Evolutionary conservation across 2,888 invertebrate genomes (phyloP).

Genomic region (Azorinus chamasolen): DNA sequence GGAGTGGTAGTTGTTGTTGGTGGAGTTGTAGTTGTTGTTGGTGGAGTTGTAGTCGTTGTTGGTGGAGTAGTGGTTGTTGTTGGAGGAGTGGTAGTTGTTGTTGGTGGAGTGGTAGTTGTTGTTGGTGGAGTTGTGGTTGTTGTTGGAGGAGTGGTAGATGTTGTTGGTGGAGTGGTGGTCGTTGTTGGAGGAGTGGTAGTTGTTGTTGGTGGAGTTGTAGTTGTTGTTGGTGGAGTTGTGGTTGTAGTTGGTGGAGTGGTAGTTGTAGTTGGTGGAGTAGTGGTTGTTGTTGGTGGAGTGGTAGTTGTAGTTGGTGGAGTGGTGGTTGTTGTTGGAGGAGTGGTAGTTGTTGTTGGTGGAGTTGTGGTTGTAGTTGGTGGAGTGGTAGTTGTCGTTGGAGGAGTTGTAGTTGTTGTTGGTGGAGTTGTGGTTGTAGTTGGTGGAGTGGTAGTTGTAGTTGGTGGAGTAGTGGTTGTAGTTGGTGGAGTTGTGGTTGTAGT

Average conservation of each 20-base stretch:
- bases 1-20: neutral
- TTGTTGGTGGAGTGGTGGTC: neutral
- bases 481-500: neutral
- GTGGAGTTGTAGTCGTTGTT: no score
- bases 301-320: neutral
- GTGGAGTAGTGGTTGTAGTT: neutral
- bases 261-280: neutral
- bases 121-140: no score
- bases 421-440: neutral
- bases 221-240: neutral
- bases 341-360: neutral
- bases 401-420: neutral
- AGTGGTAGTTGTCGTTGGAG: neutral
- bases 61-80: no score
- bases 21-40: no score
- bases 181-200: neutral
- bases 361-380: neutral
- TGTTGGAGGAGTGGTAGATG: neutral
- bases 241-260: neutral
- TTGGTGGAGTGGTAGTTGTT: no score
- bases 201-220: neutral
- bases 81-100: no score
- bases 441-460: neutral
- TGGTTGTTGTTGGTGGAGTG: neutral
- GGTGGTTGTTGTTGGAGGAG: slow-evolving; percentile 5